phyloP scores from a whole-genome alignment of 2,113 vertebrate species.

The Bettongia penicillata region DNA sequence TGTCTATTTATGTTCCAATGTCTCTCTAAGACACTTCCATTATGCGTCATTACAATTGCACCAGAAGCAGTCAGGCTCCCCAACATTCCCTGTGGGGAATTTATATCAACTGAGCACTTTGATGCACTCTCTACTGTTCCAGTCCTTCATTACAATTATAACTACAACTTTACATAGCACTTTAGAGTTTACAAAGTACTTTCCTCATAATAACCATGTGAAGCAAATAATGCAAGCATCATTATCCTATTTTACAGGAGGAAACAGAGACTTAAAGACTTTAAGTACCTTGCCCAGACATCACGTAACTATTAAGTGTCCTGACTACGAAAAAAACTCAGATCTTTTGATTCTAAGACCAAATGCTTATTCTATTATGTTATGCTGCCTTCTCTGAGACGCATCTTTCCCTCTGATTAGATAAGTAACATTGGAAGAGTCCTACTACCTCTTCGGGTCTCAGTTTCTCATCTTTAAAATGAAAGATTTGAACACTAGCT shows the following conservation, averaged over 20 bases:
- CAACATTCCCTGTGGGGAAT: background rate
- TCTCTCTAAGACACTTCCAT: background rate
- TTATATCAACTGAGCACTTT: background rate
- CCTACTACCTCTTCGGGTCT: background rate
- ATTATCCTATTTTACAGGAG: background rate
- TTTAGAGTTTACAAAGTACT: background rate
- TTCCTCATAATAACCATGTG: background rate
- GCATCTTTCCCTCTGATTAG: background rate
- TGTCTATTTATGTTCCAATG: background rate
- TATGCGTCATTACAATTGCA: background rate
- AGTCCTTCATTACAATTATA: background rate
- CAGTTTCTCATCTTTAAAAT: background rate
- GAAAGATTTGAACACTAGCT: background rate
- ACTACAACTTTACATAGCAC: background rate
- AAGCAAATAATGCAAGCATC: background rate
- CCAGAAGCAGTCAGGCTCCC: background rate
- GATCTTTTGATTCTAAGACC: background rate
- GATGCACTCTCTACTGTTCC: background rate
- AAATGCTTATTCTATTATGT: background rate
- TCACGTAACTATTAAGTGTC: background rate
- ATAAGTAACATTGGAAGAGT: background rate
- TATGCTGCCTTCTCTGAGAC: background rate
- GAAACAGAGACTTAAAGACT: background rate
- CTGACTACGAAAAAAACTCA: background rate
- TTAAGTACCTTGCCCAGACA: background rate